A percentile compares a stretch with the other conserved stretches of the same genome.
Conservation (phyloP, 2,888 invertebrate species). For the Sarcophaga subvicina region DNA sequence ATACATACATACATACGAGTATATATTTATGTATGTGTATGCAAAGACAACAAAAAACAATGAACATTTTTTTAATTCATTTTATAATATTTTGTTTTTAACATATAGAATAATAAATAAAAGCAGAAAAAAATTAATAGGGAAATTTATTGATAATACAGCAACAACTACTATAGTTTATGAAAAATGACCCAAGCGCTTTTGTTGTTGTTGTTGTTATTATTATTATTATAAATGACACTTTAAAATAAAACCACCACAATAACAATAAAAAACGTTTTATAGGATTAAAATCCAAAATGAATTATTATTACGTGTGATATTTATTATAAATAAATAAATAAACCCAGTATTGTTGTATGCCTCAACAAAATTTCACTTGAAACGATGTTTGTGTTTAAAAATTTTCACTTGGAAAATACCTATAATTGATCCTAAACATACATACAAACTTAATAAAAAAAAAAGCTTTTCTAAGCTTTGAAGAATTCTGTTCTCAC, state of each 20-base stretch:
- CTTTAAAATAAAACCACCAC: neutral
- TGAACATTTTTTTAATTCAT: slow-evolving; percentile 12
- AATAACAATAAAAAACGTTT: slow-evolving; percentile 14
- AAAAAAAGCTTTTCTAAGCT: slow-evolving; percentile 41
- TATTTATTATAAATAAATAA: neutral
- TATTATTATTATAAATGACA: neutral
- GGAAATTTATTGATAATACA: slow-evolving; percentile 67
- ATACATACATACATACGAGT: too few species aligned
- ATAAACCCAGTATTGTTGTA: neutral
- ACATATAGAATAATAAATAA: slow-evolving; percentile 28
- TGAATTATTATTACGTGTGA: slow-evolving; percentile 48
- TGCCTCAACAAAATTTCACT: neutral
- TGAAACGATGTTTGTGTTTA: neutral
- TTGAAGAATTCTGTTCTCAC: slow-evolving; percentile 32
- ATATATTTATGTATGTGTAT: neutral
- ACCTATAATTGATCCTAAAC: slow-evolving; percentile 32
- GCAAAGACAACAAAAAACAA: slow-evolving; percentile 51
- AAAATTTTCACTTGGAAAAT: neutral
- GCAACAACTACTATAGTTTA: slow-evolving; percentile 58
- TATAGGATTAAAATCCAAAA: slow-evolving; percentile 63
- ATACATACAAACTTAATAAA: slow-evolving; percentile 69
- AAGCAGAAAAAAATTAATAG: slow-evolving; percentile 53
- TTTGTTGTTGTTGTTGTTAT: neutral
- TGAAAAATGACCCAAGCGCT: neutral
- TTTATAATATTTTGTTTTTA: slow-evolving; percentile 52